These are phyloP conservation scores for Callipepla squamata DNA, from an alignment of 2,113 vertebrate genomes.

Conservation along the genomic window DNA sequence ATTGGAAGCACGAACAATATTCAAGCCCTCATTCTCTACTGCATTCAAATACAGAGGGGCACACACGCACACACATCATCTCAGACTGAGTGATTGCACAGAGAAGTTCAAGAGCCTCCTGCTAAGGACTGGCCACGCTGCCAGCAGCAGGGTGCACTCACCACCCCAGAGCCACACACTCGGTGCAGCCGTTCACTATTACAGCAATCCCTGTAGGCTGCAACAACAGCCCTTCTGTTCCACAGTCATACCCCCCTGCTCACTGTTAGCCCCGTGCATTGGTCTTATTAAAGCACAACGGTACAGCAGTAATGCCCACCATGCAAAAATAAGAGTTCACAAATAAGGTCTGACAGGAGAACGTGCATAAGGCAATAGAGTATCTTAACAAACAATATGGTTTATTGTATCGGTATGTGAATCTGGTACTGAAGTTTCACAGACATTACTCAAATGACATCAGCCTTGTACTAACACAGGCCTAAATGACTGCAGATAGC, in stretches of 20 bases:
- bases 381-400: neutral
- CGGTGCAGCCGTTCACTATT: too few relatives aligned
- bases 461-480: neutral
- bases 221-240: too few relatives aligned
- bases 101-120: neutral
- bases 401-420: neutral
- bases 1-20: neutral
- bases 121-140: neutral
- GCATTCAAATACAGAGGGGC: neutral
- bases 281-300: neutral
- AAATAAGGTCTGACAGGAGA: neutral
- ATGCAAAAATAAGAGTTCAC: neutral
- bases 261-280: neutral
- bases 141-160: neutral
- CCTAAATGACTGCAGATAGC: neutral
- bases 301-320: neutral
- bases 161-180: too few relatives aligned
- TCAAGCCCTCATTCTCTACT: neutral
- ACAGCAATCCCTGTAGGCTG: too few relatives aligned
- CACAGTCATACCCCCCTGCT: too few relatives aligned
- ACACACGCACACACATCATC: neutral
- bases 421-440: neutral
- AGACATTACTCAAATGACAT: neutral
- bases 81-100: neutral
- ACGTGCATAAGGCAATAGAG: neutral